Evolutionary conservation across 2,797 vertebrate genomes (phyloP), one percentile per base, ranked within the genome.

Genomic region (Botia kubotai): DNA sequence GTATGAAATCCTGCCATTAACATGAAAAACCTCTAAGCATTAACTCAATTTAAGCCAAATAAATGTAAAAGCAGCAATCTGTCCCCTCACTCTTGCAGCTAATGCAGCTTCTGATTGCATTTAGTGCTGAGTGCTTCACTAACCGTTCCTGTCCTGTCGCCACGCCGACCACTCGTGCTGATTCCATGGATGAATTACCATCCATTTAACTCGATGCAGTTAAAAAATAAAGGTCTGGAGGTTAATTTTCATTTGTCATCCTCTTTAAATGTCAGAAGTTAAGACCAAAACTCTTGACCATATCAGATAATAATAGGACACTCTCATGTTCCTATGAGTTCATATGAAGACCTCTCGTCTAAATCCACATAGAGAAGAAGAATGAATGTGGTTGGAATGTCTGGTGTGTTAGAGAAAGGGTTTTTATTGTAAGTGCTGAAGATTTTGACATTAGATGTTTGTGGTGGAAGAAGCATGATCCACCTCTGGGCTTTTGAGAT

Each of bases 61-160:
- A 58, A 33, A 86, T 92, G 86, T 80, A 79, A 39, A 69, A 71
- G 69, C 76, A 80, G 86, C 84, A 84, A 71, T 88, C 84, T 91
- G 86, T 83, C 80, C 87, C 79, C 80, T 84, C 82, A 83, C 91
- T 90, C 91, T 91, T 63, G 39, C 72, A 67, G 89, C 87, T 92
- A 92, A 92, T 92, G 90, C 89, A 92, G 88, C 90, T 93, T 92
- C 86, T 92, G 91, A 93, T 93, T 92, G 91, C 87, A 23, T 85
- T 86, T 87, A 88, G 87, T 89, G 91, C 89, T 87, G 90, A 93
- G 92, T 92, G 91, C 90, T 88, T 82, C 75, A 77, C 87, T 93
- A 94, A 93, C 87, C 89, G 88, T 93, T 92, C 88, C 91, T 91
- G 92, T 92, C 91, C 91, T 91, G 88, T 87, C 79, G 74, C 88